Evolutionary conservation across 2,888 invertebrate species (phyloP), one percentile per base, ranked within the genome.

Genomic region (Eupithecia tripunctaria): DNA sequence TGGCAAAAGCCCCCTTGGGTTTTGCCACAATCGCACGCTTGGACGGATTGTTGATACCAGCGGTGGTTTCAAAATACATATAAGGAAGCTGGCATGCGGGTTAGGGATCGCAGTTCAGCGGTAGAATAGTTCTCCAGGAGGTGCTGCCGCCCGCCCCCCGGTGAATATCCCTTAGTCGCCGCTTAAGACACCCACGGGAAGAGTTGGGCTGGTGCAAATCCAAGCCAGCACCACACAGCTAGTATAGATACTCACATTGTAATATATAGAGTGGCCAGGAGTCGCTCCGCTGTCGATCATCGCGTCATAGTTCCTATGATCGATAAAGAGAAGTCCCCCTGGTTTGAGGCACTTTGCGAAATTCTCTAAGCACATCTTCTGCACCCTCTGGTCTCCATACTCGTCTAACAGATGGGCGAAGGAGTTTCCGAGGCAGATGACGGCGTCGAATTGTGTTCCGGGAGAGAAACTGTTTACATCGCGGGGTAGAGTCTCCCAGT

Each of bases 371-470:
- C 98, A 98, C 91, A 95, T 95, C 94, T 95, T 96, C 90, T 98
- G 98, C 77, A 97, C 96, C 25, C 96, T 91, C 88, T 97, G 97
- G 89, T 98, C 97, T 0, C 97, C 97, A 79, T 91, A 96, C 69
- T 96, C 95, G 85, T 98, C 98, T 80, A 97, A 95, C 84, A 98
- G 95, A 91, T 98, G 98, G 70, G 98, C 98, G 88, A 98, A 98
- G 1, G 98, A 98, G 90, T 98, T 98, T 65, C 98, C 98, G 68
- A 98, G 93, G 85, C 98, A 98, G 78, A 98, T 96, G 41, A 98
- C 97, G 0, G 98, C 98, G 91, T 98, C 98, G 86, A 98, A 98
- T 70, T 96, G 96, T 15, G 56, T 95, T 5, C 95, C 95, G 1
- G 96, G 94, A 0, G 96, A 84, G 77, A 96, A 92, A 1, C 92